phyloP scores from a whole-genome alignment of 1,140 invertebrate species.

The Ridgeia piscesae region DNA sequence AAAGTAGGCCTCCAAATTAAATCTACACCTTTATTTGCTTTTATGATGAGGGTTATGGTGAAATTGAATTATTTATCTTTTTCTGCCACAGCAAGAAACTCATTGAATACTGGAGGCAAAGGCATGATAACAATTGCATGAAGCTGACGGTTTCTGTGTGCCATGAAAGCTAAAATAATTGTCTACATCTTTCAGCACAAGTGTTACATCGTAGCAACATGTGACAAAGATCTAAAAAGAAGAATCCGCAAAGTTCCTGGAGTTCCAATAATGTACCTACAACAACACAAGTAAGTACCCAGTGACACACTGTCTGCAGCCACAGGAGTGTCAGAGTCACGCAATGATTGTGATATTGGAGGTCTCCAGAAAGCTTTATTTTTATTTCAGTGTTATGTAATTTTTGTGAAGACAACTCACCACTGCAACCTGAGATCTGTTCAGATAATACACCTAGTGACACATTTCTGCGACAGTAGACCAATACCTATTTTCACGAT shows the following conservation, averaged over 20 bases:
- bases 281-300: slow-evolving; percentile 72
- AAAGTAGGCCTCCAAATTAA: not conserved
- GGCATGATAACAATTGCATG: not conserved
- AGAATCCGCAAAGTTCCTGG: slow-evolving; percentile 97
- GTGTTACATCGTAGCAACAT: slow-evolving; percentile 99
- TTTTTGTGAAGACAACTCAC: not conserved
- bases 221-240: slow-evolving; percentile 95
- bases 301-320: not conserved
- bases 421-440: not conserved
- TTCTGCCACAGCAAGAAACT: not conserved
- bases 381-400: not conserved
- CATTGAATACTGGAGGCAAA: not conserved
- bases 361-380: not conserved
- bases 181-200: slow-evolving; percentile 77
- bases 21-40: not conserved
- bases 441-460: not conserved
- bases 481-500: too few relatives aligned
- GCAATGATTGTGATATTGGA: too few relatives aligned
- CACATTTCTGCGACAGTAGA: not conserved
- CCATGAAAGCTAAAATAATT: slow-evolving; percentile 19
- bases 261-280: slow-evolving; percentile 97
- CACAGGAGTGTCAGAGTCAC: too few relatives aligned
- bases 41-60: not conserved
- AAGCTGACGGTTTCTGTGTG: not conserved
- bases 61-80: not conserved